These are phyloP conservation scores for Arctia plantaginis DNA, from an alignment of 2,888 invertebrate genomes.

Conservation along the genomic window DNA sequence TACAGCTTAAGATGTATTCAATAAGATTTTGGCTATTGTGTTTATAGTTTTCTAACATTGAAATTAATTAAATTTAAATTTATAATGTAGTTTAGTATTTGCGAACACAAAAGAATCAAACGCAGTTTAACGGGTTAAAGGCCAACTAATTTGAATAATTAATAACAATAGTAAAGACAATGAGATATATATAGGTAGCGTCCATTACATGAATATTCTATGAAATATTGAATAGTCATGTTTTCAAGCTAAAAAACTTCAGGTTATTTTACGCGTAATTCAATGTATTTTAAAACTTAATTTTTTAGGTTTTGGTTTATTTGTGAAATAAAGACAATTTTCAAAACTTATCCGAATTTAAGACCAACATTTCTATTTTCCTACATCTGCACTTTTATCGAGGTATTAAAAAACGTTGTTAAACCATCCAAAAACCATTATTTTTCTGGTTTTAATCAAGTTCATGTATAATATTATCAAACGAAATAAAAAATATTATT, in stretches of 20 bases:
- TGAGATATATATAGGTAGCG: not conserved
- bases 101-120: not conserved
- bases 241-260: not conserved
- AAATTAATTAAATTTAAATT: conserved; percentile 1
- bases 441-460: too few species aligned
- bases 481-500: too few species aligned
- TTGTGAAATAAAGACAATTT: not conserved
- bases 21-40: not conserved
- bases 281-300: not conserved
- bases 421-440: not conserved
- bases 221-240: not conserved
- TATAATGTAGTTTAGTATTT: not conserved
- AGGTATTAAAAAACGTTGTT: not conserved
- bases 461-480: not conserved
- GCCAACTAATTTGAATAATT: conserved; percentile 13
- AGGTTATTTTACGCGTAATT: not conserved
- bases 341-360: not conserved
- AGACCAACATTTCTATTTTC: not conserved
- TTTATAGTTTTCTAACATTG: not conserved
- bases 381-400: not conserved
- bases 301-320: not conserved
- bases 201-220: not conserved
- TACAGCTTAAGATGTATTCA: not conserved
- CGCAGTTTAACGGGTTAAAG: conserved; percentile 3
- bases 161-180: not conserved